Percentiles rank a stretch among this genome's conserved stretches.
These are phyloP conservation scores for Etheostoma cragini DNA, from an alignment of 2,113 vertebrate genomes.

Conservation along the genomic window DNA sequence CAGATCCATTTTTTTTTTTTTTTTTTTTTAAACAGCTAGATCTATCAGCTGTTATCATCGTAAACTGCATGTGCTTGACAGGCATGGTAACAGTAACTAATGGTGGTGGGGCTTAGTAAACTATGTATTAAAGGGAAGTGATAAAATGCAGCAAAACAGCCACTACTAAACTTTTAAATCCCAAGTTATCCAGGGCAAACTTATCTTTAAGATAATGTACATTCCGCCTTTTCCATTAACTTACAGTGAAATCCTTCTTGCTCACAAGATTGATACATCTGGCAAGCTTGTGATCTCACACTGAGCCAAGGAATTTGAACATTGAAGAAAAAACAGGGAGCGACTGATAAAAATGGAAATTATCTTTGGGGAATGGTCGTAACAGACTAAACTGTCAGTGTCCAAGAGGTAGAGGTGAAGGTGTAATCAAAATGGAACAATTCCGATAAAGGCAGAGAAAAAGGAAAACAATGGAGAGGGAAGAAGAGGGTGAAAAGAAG, in stretches of 20 bases:
- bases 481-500: not conserved
- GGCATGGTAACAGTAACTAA: not conserved
- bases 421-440: constrained; percentile 13
- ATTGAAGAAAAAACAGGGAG: constrained; percentile 18
- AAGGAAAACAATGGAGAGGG: not conserved
- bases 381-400: constrained; percentile 13
- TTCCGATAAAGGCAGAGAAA: constrained; percentile 1
- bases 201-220: constrained; percentile 3
- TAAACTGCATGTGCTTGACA: no score
- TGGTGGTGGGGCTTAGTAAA: not conserved
- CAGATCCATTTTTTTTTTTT: not conserved
- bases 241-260: constrained; percentile 26
- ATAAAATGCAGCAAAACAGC: not conserved
- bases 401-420: constrained; percentile 16
- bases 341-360: constrained; percentile 48
- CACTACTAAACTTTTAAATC: not conserved
- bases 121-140: not conserved
- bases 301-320: constrained; percentile 48
- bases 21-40: not conserved
- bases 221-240: not conserved
- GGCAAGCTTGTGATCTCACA: constrained; percentile 31
- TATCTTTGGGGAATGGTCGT: constrained; percentile 30
- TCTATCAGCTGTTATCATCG: no score
- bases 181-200: not conserved
- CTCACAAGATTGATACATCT: constrained; percentile 21